Conservation (phyloP, 2,888 invertebrate genomes). For the Zaprionus obscuricornis region DNA sequence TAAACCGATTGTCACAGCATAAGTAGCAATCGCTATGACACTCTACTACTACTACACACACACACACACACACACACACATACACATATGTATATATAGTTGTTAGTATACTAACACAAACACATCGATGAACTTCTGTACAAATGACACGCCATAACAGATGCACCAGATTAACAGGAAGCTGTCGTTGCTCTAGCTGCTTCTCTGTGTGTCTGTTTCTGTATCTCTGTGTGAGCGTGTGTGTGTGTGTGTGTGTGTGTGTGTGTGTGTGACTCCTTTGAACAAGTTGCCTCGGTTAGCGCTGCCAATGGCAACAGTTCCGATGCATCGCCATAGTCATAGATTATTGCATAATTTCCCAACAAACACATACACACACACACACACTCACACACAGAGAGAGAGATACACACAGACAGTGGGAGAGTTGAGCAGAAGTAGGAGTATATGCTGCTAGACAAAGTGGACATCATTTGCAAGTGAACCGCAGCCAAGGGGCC, state of each 20-base stretch:
- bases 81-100: constrained; percentile 4
- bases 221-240: background rate
- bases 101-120: background rate
- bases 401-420: constrained; percentile 15
- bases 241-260: constrained; percentile 3
- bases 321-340: constrained; percentile 63
- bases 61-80: background rate
- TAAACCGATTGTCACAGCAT: constrained; percentile 55
- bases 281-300: constrained; percentile 42
- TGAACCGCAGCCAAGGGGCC: constrained; percentile 33
- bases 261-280: constrained; percentile 42
- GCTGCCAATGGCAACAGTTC: constrained; percentile 69
- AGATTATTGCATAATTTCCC: constrained; percentile 75
- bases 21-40: constrained; percentile 20
- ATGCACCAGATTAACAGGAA: constrained; percentile 62
- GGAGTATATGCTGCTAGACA: constrained; percentile 15
- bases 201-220: constrained; percentile 8
- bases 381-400: constrained; percentile 6
- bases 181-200: constrained; percentile 20
- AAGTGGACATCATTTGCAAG: constrained; percentile 73
- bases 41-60: constrained; percentile 24
- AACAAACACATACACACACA: constrained; percentile 14
- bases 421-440: background rate
- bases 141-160: constrained; percentile 55
- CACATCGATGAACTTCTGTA: background rate